phyloP scores from a whole-genome alignment of 2,888 invertebrate species.

The Ophion costatus region DNA sequence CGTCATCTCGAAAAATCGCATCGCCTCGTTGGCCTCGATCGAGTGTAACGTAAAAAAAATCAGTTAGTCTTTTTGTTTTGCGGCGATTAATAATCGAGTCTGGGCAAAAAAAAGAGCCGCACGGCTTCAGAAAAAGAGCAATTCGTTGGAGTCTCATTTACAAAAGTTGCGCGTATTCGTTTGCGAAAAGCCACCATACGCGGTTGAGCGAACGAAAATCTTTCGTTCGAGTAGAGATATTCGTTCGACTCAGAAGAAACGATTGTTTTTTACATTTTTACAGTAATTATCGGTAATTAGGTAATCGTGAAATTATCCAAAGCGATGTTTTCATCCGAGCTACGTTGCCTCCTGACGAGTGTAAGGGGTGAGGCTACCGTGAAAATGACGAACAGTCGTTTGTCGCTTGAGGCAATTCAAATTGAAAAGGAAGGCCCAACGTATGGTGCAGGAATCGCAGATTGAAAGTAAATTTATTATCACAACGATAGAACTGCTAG shows the following conservation, averaged over 20 bases:
- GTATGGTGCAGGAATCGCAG: too few relatives aligned
- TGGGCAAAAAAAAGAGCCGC: not conserved
- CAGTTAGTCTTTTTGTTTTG: not conserved
- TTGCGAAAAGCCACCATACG: not conserved
- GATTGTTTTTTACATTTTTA: slow-evolving; percentile 3
- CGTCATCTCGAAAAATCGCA: slow-evolving; percentile 20
- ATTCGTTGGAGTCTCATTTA: not conserved
- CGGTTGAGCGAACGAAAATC: not conserved
- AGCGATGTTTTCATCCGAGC: not conserved
- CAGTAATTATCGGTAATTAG: slow-evolving; percentile 1
- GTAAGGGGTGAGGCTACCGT: too few relatives aligned
- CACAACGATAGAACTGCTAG: too few relatives aligned
- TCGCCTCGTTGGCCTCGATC: slow-evolving; percentile 35
- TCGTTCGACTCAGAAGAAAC: not conserved
- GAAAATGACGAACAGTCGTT: too few relatives aligned
- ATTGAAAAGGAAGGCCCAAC: too few relatives aligned
- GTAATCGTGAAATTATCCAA: slow-evolving; percentile 19
- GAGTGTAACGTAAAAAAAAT: slow-evolving; percentile 20
- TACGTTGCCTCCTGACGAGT: too few relatives aligned
- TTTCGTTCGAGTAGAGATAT: not conserved
- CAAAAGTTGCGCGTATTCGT: not conserved
- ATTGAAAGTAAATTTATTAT: too few relatives aligned
- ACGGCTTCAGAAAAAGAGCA: not conserved
- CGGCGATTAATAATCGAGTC: not conserved
- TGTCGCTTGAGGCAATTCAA: too few relatives aligned